Percentiles rank a stretch among this genome's conserved stretches.
These are phyloP conservation scores for Drosophila subsilvestris DNA, from an alignment of 2,888 invertebrate species.

Conservation along the genomic window DNA sequence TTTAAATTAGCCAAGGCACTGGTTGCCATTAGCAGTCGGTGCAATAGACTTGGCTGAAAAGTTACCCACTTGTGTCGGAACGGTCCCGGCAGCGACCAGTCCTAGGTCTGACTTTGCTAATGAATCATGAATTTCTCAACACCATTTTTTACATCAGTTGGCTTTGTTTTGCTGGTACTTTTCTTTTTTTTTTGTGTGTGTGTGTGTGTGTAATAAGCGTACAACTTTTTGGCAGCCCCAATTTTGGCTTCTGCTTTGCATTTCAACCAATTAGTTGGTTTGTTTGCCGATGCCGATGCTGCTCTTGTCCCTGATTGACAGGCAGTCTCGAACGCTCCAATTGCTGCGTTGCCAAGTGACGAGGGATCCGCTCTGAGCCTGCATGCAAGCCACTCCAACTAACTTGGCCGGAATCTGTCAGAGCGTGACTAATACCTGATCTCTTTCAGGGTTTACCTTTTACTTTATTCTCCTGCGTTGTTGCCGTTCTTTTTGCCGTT, in stretches of 20 bases:
- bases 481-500: constrained; percentile 23
- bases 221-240: constrained; percentile 69
- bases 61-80: constrained; percentile 57
- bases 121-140: constrained; percentile 75
- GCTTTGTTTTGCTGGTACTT: constrained; percentile 31
- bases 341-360: constrained; percentile 55
- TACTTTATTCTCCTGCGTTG: constrained; percentile 4
- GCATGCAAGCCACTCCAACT: constrained; percentile 19
- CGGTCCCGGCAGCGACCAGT: neutral
- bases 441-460: constrained; percentile 20
- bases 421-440: constrained; percentile 65
- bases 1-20: constrained; percentile 72
- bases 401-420: constrained; percentile 34
- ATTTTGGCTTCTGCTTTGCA: constrained; percentile 62
- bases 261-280: constrained; percentile 74
- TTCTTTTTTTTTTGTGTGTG: constrained; percentile 42
- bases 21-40: constrained; percentile 48
- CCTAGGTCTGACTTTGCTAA: constrained; percentile 65
- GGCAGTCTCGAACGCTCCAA: constrained; percentile 56
- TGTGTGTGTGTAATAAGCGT: constrained; percentile 73
- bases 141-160: constrained; percentile 45
- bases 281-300: constrained; percentile 57
- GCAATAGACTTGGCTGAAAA: constrained; percentile 60
- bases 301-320: constrained; percentile 74
- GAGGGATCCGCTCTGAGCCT: constrained; percentile 52